Base-by-base conservation (phyloP, 2,797 vertebrate genomes). In the Philypnodon macrostomus region DNA sequence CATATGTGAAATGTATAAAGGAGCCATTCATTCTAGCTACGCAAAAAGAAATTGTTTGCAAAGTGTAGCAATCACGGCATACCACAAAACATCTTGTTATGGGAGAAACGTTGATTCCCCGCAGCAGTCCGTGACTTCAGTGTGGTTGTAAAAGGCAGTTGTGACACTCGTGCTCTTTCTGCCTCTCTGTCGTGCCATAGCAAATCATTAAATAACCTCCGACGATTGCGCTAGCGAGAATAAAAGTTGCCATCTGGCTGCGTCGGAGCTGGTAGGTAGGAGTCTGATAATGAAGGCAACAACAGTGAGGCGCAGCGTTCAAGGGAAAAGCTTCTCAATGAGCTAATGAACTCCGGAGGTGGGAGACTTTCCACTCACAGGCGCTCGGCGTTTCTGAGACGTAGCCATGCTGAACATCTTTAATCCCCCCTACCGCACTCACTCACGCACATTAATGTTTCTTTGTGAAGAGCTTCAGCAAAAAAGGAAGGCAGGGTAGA, bases 181-280 rank as follows among this genome's bases (percentile, higher is more conserved):
- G 52, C n/a, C 60, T 54, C 53, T 54, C 53, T 47, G 41, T 55
- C 67, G 27, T 31, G 41, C 27, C 11, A 6, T 59, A 23, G 36
- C 27, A 32, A 36, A 15, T 47, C 56, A 70, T 69, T 81, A 62
- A 83, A 85, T 85, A 80, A 84, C 78, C 71, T 48, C 81, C 73
- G 63, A 30, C 64, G 58, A 65, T 58, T 44, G 51, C 38, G 57
- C 37, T 40, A 36, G 44, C 39, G 58, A 63, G 64, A 74, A 75
- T 63, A 47, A 64, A 75, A 77, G 69, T 55, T 63, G 75, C 76
- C 72, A 80, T 58, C 57, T 37, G 66, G 59, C 65, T 53, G 56
- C 57, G 73, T 79, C 70, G 61, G 41, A 57, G 39, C 40, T 27
- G 2, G 23, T n/a, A 56, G 74, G 69, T 61, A 58, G 67, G 49